phyloP scores from a whole-genome alignment of 2,888 invertebrate genomes.

The Coremacera marginata region DNA sequence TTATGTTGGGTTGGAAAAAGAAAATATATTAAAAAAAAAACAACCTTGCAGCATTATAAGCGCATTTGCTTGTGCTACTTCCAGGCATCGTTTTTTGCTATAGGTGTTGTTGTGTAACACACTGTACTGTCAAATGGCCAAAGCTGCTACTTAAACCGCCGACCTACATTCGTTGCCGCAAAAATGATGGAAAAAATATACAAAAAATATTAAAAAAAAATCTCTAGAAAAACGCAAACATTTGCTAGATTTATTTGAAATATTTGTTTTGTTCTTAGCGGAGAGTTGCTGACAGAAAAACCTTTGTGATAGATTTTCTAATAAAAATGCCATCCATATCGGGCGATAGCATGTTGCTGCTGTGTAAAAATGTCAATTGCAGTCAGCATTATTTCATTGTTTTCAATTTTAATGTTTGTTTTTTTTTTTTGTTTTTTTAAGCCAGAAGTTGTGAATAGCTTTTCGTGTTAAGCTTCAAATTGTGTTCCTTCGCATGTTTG shows the following conservation, averaged over 20 bases:
- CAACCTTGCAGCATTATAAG: conserved; percentile 5
- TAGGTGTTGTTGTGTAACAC: background rate
- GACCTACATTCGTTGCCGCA: background rate
- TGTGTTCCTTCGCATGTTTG: background rate
- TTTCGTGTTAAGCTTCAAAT: conserved; percentile 9
- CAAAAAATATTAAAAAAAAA: background rate
- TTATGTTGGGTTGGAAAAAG: background rate
- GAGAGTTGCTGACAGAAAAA: conserved; percentile 7
- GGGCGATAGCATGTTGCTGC: background rate
- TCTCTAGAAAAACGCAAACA: background rate
- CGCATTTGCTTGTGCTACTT: background rate
- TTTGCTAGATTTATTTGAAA: conserved; percentile 6
- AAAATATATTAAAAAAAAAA: background rate
- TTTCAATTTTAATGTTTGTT: background rate
- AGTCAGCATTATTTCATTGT: background rate
- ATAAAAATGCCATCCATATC: conserved; percentile 27
- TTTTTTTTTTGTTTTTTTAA: background rate
- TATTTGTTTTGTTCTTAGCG: background rate
- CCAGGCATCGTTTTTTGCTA: background rate
- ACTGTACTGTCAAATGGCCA: background rate
- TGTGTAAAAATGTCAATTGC: conserved; percentile 16
- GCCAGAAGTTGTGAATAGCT: background rate
- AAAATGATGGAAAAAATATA: background rate
- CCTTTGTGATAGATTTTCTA: conserved; percentile 24
- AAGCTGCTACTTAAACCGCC: background rate